Percentiles rank a stretch among this genome's conserved stretches.
Conservation (phyloP, 2,888 invertebrate species). For the Aspidapion aeneum region DNA sequence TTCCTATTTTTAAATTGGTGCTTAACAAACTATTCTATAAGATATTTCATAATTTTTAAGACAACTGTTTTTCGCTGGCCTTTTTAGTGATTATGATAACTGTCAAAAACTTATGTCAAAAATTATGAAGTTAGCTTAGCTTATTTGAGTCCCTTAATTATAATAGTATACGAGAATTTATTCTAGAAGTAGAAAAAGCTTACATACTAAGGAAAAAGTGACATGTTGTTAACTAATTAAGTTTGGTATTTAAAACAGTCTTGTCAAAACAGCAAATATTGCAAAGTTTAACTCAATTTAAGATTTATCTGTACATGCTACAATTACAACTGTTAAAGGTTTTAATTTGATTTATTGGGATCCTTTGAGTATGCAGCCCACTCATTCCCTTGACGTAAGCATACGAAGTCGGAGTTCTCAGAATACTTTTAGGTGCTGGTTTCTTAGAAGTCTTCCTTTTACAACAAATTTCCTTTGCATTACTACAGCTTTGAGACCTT, state of each 20-base stretch:
- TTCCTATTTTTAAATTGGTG: not conserved
- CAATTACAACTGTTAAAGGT: slow-evolving; percentile 39
- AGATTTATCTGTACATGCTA: slow-evolving; percentile 25
- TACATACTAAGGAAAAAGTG: not conserved
- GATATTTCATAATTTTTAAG: too few species aligned
- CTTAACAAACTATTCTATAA: not conserved
- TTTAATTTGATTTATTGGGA: slow-evolving; percentile 55
- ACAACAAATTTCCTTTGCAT: slow-evolving; percentile 39
- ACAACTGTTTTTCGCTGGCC: too few species aligned
- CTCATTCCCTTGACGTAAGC: slow-evolving; percentile 79
- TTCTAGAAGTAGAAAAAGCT: not conserved
- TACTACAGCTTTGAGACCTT: slow-evolving; percentile 63
- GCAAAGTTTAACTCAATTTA: not conserved
- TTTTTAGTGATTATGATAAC: too few species aligned
- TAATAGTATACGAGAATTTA: not conserved
- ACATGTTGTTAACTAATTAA: too few species aligned
- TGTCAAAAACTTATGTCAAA: too few species aligned
- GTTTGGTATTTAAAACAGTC: too few species aligned
- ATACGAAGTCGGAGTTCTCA: slow-evolving; percentile 74
- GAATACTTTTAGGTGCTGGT: slow-evolving; percentile 67
- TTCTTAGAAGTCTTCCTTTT: slow-evolving; percentile 48
- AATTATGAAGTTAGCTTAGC: too few species aligned
- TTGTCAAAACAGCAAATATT: too few species aligned
- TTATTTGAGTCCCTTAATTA: not conserved
- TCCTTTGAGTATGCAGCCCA: slow-evolving; percentile 76